These are phyloP conservation scores for Lordiphosa andalusiaca DNA, from an alignment of 2,888 invertebrate genomes.

Conservation along the genomic window DNA sequence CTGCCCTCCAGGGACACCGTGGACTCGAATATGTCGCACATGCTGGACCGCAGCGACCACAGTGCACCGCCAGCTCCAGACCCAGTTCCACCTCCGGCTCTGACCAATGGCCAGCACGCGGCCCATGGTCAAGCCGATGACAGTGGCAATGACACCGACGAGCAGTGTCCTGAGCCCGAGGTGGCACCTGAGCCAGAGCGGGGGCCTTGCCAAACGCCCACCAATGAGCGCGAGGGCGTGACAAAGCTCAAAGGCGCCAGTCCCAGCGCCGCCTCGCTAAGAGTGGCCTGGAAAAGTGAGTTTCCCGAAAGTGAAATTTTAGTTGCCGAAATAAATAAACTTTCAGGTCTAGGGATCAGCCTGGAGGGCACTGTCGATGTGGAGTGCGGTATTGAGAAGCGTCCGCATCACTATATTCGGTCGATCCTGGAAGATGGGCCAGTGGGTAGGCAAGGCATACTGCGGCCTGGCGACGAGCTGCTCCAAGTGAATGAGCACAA, in stretches of 20 bases:
- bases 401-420: slow-evolving; percentile 99
- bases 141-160: slow-evolving; percentile 67
- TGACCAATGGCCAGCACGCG: slow-evolving; percentile 34
- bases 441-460: slow-evolving; percentile 93
- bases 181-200: slow-evolving; percentile 32
- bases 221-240: slow-evolving; percentile 21
- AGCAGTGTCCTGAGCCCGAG: slow-evolving; percentile 55
- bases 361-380: slow-evolving; percentile 99
- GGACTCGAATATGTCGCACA: slow-evolving; percentile 85
- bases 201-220: slow-evolving; percentile 35
- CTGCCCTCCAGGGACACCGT: slow-evolving; percentile 90
- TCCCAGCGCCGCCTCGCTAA: slow-evolving; percentile 87
- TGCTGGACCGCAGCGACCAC: slow-evolving; percentile 77
- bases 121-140: slow-evolving; percentile 44
- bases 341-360: slow-evolving; percentile 97
- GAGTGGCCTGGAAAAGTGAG: slow-evolving; percentile 89
- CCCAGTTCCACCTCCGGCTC: slow-evolving; percentile 8
- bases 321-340: slow-evolving; percentile 94
- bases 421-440: slow-evolving; percentile 98
- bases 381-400: slow-evolving; percentile 96
- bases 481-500: slow-evolving; percentile 97
- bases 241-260: slow-evolving; percentile 76
- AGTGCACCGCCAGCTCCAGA: slow-evolving; percentile 46
- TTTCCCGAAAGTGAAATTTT: slow-evolving; percentile 92
- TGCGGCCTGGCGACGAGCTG: slow-evolving; percentile 97